Percentiles rank a stretch among this genome's conserved stretches.
These are phyloP conservation scores for Casuarius casuarius DNA, from an alignment of 2,113 vertebrate species.

Conservation along the genomic window DNA sequence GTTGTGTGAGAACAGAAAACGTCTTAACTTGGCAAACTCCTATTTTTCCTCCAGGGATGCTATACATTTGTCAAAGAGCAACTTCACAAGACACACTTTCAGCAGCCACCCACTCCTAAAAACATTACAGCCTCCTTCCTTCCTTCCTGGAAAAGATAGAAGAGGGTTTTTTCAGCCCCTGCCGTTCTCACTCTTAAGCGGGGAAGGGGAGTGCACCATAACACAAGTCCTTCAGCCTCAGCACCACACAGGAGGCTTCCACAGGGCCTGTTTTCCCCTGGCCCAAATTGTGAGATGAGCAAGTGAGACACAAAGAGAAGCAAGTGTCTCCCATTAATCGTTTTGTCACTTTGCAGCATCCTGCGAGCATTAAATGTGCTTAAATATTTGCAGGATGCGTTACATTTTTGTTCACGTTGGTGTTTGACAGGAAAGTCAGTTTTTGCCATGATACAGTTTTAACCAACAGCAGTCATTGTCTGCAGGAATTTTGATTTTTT, in stretches of 20 bases:
- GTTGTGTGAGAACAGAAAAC: slow-evolving; percentile 26
- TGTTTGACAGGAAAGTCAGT: background rate
- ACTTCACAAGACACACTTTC: background rate
- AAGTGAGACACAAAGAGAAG: background rate
- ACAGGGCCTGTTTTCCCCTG: background rate
- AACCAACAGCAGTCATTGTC: background rate
- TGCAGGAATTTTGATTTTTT: background rate
- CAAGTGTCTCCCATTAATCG: background rate
- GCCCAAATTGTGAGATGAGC: background rate
- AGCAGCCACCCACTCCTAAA: slow-evolving; percentile 15
- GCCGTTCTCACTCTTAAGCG: accelerated
- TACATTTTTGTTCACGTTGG: background rate
- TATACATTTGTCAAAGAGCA: slow-evolving; percentile 6
- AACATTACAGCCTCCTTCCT: background rate
- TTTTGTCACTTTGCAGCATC: background rate
- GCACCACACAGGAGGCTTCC: background rate
- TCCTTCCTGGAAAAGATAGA: background rate
- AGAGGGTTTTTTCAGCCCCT: background rate
- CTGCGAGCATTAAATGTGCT: background rate
- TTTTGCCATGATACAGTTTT: background rate
- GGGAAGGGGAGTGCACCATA: background rate
- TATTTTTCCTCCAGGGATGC: slow-evolving; percentile 28
- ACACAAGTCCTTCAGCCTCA: too few relatives aligned
- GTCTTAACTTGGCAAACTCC: slow-evolving; percentile 27
- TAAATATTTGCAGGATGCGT: background rate